Conservation (phyloP, 1,140 invertebrate genomes). For the Agrypnia vestita region DNA sequence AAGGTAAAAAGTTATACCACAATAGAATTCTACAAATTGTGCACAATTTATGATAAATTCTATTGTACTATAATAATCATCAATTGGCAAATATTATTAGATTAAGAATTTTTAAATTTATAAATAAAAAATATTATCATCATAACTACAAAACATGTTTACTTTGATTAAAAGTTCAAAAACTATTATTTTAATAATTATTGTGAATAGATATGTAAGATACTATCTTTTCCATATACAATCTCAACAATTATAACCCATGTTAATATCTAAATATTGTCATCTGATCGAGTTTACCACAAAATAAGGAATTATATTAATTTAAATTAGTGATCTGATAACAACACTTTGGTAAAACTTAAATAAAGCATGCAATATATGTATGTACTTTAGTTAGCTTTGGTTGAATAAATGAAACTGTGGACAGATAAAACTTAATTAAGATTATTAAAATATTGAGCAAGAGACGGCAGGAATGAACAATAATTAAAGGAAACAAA, state of each 20-base stretch:
- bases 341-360: background rate
- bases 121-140: background rate
- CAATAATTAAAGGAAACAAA: constrained; percentile 15
- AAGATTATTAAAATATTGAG: constrained; percentile 21
- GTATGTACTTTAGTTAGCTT: no score
- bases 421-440: constrained; percentile 8
- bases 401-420: background rate
- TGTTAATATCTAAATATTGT: constrained; percentile 35
- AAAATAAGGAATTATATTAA: background rate
- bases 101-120: background rate
- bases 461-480: constrained; percentile 38
- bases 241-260: constrained; percentile 38
- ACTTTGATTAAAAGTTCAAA: constrained; percentile 34
- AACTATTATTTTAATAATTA: constrained; percentile 36
- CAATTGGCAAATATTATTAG: constrained; percentile 3
- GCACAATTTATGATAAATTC: no score
- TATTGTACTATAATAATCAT: no score
- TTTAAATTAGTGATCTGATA: background rate
- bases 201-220: constrained; percentile 48
- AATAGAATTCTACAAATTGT: no score
- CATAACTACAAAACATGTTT: constrained; percentile 7
- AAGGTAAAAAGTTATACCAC: no score
- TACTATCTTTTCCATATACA: constrained; percentile 45
- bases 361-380: background rate
- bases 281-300: constrained; percentile 6